These are phyloP conservation scores for Dendrocincla tyrannina DNA, from an alignment of 2,797 vertebrate genomes.

Conservation along the genomic window DNA sequence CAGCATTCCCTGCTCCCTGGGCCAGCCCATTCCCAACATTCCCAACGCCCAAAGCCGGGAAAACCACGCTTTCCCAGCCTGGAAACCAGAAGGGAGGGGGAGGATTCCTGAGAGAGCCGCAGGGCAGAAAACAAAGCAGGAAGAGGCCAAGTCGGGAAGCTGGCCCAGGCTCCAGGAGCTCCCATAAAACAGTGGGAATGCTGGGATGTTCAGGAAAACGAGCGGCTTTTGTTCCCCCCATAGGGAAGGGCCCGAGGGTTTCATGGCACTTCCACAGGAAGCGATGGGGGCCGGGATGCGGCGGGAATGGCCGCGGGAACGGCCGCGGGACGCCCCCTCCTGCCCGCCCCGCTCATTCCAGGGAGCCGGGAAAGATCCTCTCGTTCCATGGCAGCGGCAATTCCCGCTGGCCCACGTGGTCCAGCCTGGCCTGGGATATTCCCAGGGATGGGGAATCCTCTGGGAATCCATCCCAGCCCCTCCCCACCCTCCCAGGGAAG, in stretches of 20 bases:
- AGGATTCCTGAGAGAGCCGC: background rate
- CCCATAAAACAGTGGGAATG: constrained; percentile 78
- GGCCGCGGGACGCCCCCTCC: background rate
- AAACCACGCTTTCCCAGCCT: too few species aligned
- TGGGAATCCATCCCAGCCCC: too few species aligned
- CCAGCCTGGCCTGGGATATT: too few species aligned
- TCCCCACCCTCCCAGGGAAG: too few species aligned
- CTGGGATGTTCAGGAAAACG: constrained; percentile 75
- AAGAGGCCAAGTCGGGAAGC: constrained; percentile 73
- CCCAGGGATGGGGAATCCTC: too few species aligned
- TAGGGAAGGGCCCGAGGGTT: constrained; percentile 75
- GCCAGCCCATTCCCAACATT: background rate
- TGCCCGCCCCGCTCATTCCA: background rate
- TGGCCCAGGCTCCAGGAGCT: constrained; percentile 70
- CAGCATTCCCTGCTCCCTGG: background rate
- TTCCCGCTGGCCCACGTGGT: too few species aligned
- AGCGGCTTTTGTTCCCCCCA: constrained; percentile 75
- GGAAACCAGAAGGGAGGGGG: background rate
- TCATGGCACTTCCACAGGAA: constrained; percentile 75
- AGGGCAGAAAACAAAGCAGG: constrained; percentile 65
- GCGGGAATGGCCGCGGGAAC: background rate
- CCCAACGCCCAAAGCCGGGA: too few species aligned
- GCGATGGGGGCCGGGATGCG: background rate
- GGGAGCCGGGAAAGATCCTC: background rate
- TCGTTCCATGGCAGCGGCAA: background rate